Base-by-base conservation (phyloP, 2,113 vertebrate genomes). In the Coryphaenoides rupestris region DNA sequence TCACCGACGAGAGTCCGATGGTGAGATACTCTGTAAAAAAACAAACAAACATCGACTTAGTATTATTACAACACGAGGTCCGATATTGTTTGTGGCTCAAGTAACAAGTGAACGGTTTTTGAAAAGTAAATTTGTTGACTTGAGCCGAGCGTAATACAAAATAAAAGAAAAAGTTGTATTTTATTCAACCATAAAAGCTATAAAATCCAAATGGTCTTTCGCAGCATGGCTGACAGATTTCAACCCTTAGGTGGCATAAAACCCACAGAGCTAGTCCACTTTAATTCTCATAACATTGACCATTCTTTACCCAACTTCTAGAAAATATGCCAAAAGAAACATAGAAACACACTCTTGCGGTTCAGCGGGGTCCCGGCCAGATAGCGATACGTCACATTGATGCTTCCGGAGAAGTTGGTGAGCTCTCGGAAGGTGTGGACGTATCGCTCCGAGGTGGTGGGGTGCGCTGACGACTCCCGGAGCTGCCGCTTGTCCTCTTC, bases 331-430 rank as follows among this genome's bases (percentile, higher is more conserved):
- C 17, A 15, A 52, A 59, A 54, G 3, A 16, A 10, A 6, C 14
- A 9, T 2, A 14, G 52, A n/a, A 21, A 60, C 47, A 17, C 91
- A 98, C 96, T 94, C 85, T 94, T 99, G 70, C 95, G 93, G 60
- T 93, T 89, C 75, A 96, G 82, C 82, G 95, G 93, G n/a, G 91
- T 91, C 26, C 94, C 94, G 70, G 96, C 96, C 65, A 99, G 91
- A 79, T 93, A 96, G 55, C 93, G 94, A 79, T 96, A 99, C 24
- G 96, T 96, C 70, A 98, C 94, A 62, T 99, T 99, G 73, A 97
- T 95, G 63, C 90, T 89, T 84, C 95, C 95, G 70, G 96, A 97
- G 88, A 96, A 95, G 84, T 98, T 98, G 58, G 94, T 95, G 64
- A 96, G 88, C 74, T 97, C 93, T 89, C 93, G 94, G 80, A 96